phyloP scores from a whole-genome alignment of 2,113 vertebrate species.

The Etia nguti region DNA sequence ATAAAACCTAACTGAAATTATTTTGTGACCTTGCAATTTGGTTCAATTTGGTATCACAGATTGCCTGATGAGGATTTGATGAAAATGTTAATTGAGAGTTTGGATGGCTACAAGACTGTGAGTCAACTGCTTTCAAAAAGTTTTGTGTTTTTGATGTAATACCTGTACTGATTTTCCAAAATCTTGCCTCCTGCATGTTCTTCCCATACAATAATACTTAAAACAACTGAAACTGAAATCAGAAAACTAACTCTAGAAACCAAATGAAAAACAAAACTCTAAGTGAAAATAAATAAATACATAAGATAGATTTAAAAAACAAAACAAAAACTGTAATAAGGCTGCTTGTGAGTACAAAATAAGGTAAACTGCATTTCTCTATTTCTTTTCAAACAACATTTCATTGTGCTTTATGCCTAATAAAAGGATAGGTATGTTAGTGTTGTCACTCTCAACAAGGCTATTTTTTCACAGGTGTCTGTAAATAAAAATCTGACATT shows the following conservation, averaged over 20 bases:
- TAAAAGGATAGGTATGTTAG: not conserved
- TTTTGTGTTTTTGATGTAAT: not conserved
- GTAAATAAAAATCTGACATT: not conserved
- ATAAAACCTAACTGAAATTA: not conserved
- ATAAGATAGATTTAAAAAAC: fast-evolving
- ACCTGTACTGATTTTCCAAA: not conserved
- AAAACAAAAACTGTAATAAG: not conserved
- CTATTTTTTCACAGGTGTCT: not conserved
- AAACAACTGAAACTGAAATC: not conserved
- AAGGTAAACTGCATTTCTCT: not conserved
- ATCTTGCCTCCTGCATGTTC: not conserved
- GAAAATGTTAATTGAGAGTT: not conserved
- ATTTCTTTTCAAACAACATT: not conserved
- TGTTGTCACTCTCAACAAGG: not conserved
- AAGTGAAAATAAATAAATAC: not conserved
- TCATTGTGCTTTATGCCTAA: not conserved
- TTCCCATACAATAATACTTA: not conserved
- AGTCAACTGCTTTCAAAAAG: not conserved
- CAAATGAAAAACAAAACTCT: no score
- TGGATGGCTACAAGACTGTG: not conserved
- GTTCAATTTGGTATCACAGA: not conserved
- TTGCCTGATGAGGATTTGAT: not conserved
- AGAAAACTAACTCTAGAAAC: not conserved
- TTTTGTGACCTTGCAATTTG: not conserved
- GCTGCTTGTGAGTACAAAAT: not conserved